Conservation (phyloP, 2,113 vertebrate species). For the Solenodon paradoxus region DNA sequence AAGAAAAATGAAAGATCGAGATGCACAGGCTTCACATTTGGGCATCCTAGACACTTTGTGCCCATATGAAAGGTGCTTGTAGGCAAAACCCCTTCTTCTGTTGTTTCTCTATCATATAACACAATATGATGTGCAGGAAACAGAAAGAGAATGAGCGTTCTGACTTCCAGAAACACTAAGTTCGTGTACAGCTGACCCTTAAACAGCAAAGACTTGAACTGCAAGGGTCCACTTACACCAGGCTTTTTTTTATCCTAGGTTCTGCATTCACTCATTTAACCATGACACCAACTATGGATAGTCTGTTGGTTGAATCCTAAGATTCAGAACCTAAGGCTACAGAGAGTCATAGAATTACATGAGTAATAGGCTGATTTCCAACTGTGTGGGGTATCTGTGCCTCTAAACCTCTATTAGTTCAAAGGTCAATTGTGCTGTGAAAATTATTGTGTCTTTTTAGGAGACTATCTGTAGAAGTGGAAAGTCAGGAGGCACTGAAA, state of each 20-base stretch:
- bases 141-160: not conserved
- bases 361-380: too few relatives aligned
- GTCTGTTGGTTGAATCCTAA: not conserved
- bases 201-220: not conserved
- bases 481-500: not conserved
- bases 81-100: rapidly evolving
- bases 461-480: not conserved
- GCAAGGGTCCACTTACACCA: not conserved
- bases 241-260: not conserved
- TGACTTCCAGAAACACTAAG: not conserved
- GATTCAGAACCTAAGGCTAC: too few relatives aligned
- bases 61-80: too few relatives aligned
- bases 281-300: too few relatives aligned
- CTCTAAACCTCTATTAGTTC: not conserved
- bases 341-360: too few relatives aligned
- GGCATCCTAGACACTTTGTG: rapidly evolving
- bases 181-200: not conserved
- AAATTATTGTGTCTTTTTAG: not conserved
- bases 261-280: not conserved
- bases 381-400: not conserved
- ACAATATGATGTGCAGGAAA: not conserved
- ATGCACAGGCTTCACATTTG: rapidly evolving
- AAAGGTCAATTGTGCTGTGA: not conserved
- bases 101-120: not conserved
- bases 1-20: not conserved